Evolutionary conservation across 35 echinoderm and acorn worm genomes (phyloP).

Genomic region (Heliocidaris tuberculata): DNA sequence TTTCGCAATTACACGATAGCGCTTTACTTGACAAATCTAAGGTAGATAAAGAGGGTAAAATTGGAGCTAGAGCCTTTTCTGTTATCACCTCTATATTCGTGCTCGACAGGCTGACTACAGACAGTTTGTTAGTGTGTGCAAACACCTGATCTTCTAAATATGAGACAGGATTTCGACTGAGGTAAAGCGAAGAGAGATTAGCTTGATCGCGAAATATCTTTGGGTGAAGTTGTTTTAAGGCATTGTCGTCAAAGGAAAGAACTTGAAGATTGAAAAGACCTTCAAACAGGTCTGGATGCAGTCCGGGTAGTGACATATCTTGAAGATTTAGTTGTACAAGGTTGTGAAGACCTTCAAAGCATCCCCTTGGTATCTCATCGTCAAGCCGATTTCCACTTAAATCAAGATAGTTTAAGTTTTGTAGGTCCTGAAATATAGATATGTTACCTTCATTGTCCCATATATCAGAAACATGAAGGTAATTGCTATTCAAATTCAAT

Average conservation of each 20-base stretch:
- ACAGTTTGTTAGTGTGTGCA: background rate
- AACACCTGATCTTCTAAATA: background rate
- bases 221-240: background rate
- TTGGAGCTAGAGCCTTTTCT: background rate
- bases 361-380: background rate
- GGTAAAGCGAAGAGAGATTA: background rate
- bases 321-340: background rate
- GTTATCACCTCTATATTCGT: conserved; percentile 25
- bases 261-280: background rate
- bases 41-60: background rate
- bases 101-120: background rate
- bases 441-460: background rate
- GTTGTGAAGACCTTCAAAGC: background rate
- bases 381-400: background rate
- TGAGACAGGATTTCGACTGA: background rate
- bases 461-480: background rate
- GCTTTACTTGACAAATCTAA: background rate
- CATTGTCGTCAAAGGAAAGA: background rate
- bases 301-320: background rate
- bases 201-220: background rate
- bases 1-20: conserved; percentile 19
- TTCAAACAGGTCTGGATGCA: background rate
- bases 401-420: background rate
- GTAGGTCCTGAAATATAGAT: background rate
- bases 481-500: background rate